Evolutionary conservation across 1,140 invertebrate genomes (phyloP).

Genomic region (Orchesella cincta): DNA sequence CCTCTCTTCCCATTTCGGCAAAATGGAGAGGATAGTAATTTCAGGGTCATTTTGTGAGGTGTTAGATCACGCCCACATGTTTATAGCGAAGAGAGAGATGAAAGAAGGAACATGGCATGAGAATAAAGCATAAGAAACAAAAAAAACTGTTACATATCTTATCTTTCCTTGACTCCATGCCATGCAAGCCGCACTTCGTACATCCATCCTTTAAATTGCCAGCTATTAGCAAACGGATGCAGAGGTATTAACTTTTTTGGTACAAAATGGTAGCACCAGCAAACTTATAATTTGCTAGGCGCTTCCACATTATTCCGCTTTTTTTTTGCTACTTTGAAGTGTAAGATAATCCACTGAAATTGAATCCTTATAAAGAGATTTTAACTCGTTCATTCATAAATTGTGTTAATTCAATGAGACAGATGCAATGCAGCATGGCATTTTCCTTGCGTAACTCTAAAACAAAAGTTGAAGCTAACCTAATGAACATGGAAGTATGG

Average conservation of each 20-base stretch:
- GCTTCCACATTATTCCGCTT: background rate
- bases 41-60: slow-evolving; percentile 48
- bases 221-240: background rate
- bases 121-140: background rate
- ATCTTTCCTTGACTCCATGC: background rate
- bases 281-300: background rate
- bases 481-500: slow-evolving; percentile 1
- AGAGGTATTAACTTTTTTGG: background rate
- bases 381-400: background rate
- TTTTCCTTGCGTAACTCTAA: background rate
- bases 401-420: slow-evolving; percentile 18
- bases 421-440: slow-evolving; percentile 19
- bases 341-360: background rate
- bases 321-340: background rate
- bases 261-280: background rate
- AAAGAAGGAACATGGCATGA: background rate
- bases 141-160: background rate
- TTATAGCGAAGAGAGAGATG: background rate
- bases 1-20: slow-evolving; percentile 35
- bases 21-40: slow-evolving; percentile 35
- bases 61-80: slow-evolving; percentile 45
- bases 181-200: no score
- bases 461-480: background rate
- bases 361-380: background rate
- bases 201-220: no score